phyloP scores from a whole-genome alignment of 2,113 vertebrate genomes.

The Polyodon spathula region DNA sequence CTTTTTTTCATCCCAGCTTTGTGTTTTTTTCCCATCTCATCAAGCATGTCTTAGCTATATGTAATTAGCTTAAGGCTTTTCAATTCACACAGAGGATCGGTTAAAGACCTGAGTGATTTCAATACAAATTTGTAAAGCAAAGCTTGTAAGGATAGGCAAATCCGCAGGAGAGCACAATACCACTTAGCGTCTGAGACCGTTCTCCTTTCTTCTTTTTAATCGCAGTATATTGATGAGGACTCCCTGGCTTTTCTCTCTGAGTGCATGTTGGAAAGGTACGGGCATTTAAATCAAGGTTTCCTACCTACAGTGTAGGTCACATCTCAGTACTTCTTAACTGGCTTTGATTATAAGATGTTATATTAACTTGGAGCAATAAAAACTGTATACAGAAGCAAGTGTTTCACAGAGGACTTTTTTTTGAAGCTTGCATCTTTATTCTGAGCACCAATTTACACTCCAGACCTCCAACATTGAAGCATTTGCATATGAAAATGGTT shows the following conservation, averaged over 20 bases:
- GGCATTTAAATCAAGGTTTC: conserved; percentile 45
- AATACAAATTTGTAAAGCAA: conserved; percentile 49
- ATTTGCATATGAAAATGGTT: conserved; percentile 64
- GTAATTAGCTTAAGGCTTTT: conserved; percentile 73
- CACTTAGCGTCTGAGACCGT: conserved; percentile 41
- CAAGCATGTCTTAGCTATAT: conserved; percentile 60
- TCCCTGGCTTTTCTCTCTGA: conserved; percentile 37
- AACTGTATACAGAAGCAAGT: conserved; percentile 46
- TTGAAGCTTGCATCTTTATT: conserved; percentile 35
- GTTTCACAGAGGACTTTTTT: conserved; percentile 34
- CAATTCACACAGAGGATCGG: conserved; percentile 48
- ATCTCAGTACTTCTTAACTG: conserved; percentile 58
- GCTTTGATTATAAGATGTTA: conserved; percentile 56
- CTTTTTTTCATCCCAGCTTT: conserved; percentile 51
- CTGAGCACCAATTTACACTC: conserved; percentile 37
- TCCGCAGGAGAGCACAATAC: conserved; percentile 48
- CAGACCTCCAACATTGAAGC: conserved; percentile 36
- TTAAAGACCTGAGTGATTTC: conserved; percentile 63
- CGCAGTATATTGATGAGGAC: conserved; percentile 54
- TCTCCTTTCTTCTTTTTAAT: conserved; percentile 32
- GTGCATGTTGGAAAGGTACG: conserved; percentile 31
- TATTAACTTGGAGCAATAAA: conserved; percentile 51
- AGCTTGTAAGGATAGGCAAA: conserved; percentile 52
- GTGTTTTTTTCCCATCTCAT: conserved; percentile 66
- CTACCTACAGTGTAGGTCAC: conserved; percentile 35